Base-by-base conservation (phyloP, 2,113 vertebrate genomes). In the Marmota flaviventris region DNA sequence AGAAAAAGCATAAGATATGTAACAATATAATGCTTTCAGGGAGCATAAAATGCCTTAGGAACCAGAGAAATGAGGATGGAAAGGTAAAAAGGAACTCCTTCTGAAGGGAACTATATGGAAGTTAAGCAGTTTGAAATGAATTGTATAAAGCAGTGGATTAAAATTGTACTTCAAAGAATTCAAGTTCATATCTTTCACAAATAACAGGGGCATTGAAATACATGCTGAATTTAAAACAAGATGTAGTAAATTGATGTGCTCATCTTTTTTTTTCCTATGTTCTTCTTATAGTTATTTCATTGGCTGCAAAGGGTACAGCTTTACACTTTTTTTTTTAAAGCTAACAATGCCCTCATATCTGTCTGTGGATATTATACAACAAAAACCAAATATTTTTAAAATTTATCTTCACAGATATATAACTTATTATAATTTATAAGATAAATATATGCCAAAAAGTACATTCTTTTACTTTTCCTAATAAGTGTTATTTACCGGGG, bases 351-450 rank as follows among this genome's bases (percentile, higher is more conserved):
- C 42, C 70, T 82, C 69, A 56, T 42, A 79, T 12, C 25, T 95
- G 25, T 42, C 34, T 92, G 29, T 89, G 18, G 27, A 69, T 76
- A 90, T 61, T 89, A 92, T n/a, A 84, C 25, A 97, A 96, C 34
- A 96, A 94, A 91, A 95, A 51, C 2, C 24, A 95, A 93, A 91
- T 81, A 87, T 34, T 63, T 63, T 25, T 56, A 95, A 89, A 92
- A 79, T 29, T 73, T 93, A 61, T 56, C 85, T 76, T 85, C 72
- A 65, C 14, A 93, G 56, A 4, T 75, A 9, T n/a, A 82, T 75
- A 94, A 91, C n/a, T 82, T 37, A 39, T 42, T 73, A 89, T 88
- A 78, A 94, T 53, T 96, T 92, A 67, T 72, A 72, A 96, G 86
- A 61, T 27, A 82, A 88, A 85, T 81, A 6, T 63, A 85, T 85